These are phyloP conservation scores for Drosophila aldrichi DNA, from an alignment of 2,888 invertebrate genomes.

Conservation along the genomic window DNA sequence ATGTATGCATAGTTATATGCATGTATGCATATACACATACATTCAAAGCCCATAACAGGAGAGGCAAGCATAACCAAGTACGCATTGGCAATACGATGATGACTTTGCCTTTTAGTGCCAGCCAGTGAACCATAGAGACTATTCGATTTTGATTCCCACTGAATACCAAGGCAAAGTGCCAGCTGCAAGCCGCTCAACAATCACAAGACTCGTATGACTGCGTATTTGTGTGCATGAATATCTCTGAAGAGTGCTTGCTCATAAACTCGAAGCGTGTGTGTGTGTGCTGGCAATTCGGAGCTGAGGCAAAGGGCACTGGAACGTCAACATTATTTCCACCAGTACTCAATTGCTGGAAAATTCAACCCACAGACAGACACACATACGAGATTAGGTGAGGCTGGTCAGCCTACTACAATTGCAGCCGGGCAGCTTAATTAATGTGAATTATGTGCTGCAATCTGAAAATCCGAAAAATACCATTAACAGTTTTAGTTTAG, in stretches of 20 bases:
- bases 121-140: conserved; percentile 20
- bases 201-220: not conserved
- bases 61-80: conserved; percentile 3
- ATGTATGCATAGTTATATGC: not conserved
- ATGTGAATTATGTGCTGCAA: conserved; percentile 1
- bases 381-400: not conserved
- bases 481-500: not conserved
- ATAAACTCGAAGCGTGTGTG: conserved; percentile 28
- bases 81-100: conserved; percentile 44
- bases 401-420: not conserved
- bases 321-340: conserved; percentile 29
- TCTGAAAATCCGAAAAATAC: not conserved
- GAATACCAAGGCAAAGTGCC: conserved; percentile 47
- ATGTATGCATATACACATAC: not conserved
- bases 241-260: conserved; percentile 20
- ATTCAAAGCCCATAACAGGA: not conserved
- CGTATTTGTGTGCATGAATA: conserved; percentile 5
- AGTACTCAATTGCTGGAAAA: conserved; percentile 67
- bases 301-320: conserved; percentile 22
- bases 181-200: conserved; percentile 31
- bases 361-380: conserved; percentile 15
- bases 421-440: not conserved
- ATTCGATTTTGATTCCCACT: conserved; percentile 29
- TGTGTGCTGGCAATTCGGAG: conserved; percentile 28
- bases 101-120: conserved; percentile 38